Evolutionary conservation across 2,113 vertebrate genomes (phyloP).

Genomic region (Ophthalmolycus amberensis): DNA sequence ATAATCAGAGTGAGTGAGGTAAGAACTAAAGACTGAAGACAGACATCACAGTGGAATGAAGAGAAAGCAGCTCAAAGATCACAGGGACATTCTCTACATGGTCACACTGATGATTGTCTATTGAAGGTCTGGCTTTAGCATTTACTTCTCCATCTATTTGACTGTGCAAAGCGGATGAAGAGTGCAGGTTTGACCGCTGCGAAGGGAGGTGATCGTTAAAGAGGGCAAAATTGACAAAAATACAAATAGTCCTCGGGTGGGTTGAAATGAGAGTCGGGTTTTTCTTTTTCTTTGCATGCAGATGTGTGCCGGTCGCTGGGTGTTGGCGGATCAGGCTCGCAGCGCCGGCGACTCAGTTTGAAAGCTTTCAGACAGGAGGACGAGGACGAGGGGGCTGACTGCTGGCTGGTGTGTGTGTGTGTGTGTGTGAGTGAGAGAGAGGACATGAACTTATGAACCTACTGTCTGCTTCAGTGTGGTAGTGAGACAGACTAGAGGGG

Average conservation of each 20-base stretch:
- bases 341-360: constrained; percentile 28
- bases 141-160: background rate
- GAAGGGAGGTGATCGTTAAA: background rate
- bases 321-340: constrained; percentile 48
- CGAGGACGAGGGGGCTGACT: constrained; percentile 13
- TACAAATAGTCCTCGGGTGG: constrained; percentile 10
- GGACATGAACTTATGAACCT: constrained; percentile 35
- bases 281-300: background rate
- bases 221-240: background rate
- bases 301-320: constrained; percentile 16
- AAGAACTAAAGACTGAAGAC: background rate
- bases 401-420: constrained; percentile 20
- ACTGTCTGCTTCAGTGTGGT: constrained; percentile 9
- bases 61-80: background rate
- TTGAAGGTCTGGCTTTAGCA: background rate
- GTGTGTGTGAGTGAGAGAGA: constrained; percentile 4
- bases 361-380: constrained; percentile 43
- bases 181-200: background rate
- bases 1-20: background rate
- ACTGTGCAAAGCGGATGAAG: constrained; percentile 17
- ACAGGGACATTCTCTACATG: background rate
- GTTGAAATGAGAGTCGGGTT: background rate
- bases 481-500: background rate
- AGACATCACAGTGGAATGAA: background rate
- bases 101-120: constrained; percentile 20